phyloP scores from a whole-genome alignment of 2,888 invertebrate species.

The Brachyptera risi region DNA sequence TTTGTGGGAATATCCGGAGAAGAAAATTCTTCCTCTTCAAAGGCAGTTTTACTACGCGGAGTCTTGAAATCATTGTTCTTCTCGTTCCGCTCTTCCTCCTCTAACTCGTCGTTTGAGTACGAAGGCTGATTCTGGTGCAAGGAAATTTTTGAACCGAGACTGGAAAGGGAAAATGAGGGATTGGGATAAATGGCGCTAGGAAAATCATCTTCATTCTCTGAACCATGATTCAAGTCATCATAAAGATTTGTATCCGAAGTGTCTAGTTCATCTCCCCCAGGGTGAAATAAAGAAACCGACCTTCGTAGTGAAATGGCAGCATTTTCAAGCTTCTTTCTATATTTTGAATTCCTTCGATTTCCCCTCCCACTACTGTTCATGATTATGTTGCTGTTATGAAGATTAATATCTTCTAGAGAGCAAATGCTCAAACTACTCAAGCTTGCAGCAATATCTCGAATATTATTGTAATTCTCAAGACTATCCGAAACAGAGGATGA shows the following conservation, averaged over 20 bases:
- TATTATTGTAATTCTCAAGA: slow-evolving; percentile 18
- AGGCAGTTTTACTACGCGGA: neutral
- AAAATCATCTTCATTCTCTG: slow-evolving; percentile 23
- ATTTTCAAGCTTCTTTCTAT: slow-evolving; percentile 28
- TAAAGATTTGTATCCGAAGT: neutral
- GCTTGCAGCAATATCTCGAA: slow-evolving; percentile 34
- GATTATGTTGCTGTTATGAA: slow-evolving; percentile 5
- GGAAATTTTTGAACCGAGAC: slow-evolving; percentile 16
- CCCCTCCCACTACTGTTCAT: neutral
- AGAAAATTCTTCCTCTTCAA: slow-evolving; percentile 8
- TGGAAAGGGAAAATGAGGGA: slow-evolving; percentile 22
- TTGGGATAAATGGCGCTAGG: slow-evolving; percentile 10
- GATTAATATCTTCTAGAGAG: slow-evolving; percentile 29
- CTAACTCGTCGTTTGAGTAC: neutral
- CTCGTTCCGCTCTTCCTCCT: neutral
- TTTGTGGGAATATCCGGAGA: neutral
- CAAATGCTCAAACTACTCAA: slow-evolving; percentile 38
- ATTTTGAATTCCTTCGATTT: slow-evolving; percentile 10
- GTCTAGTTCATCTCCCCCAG: neutral
- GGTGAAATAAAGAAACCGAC: slow-evolving; percentile 29
- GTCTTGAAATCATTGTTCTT: neutral
- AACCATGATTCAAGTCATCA: neutral
- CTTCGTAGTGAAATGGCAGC: slow-evolving; percentile 27
- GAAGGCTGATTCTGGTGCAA: neutral
- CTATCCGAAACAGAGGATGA: slow-evolving; percentile 17